Percentiles rank a stretch among this genome's conserved stretches.
These are phyloP conservation scores for Zeugodacus cucurbitae DNA, from an alignment of 1,140 invertebrate species.

Conservation along the genomic window DNA sequence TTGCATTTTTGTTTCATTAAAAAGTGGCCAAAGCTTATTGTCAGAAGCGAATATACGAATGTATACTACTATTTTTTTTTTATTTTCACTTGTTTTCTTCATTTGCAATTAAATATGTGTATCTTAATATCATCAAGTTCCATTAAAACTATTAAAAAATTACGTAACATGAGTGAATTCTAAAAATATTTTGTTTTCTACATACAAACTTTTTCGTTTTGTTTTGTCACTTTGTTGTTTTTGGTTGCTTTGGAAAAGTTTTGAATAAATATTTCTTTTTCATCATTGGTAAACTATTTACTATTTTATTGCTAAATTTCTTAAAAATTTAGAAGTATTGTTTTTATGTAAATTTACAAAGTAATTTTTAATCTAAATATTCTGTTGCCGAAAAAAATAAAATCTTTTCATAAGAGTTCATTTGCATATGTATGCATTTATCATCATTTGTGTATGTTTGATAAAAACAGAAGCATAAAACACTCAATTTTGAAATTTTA, in stretches of 20 bases:
- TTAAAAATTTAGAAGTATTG: not conserved
- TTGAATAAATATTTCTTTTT: not conserved
- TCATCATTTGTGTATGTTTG: too few relatives aligned
- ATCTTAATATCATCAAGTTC: not conserved
- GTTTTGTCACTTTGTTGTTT: not conserved
- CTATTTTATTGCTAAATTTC: not conserved
- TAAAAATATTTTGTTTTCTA: slow-evolving; percentile 27
- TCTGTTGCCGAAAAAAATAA: not conserved
- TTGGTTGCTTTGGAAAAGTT: not conserved
- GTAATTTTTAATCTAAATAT: not conserved
- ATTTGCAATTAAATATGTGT: not conserved
- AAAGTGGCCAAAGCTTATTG: slow-evolving; percentile 39
- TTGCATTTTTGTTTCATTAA: not conserved
- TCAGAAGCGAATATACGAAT: slow-evolving; percentile 29
- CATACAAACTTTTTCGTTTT: not conserved
- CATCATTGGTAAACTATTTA: not conserved
- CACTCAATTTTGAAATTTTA: too few relatives aligned
- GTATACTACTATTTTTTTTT: not conserved
- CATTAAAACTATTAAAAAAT: not conserved
- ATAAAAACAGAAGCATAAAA: too few relatives aligned
- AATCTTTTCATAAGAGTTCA: not conserved
- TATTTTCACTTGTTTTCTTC: not conserved
- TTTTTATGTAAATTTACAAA: not conserved
- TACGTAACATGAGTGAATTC: not conserved
- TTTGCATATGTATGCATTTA: too few relatives aligned